These are phyloP conservation scores for Lepus americanus DNA, from an alignment of 2,113 vertebrate genomes.

Conservation along the genomic window DNA sequence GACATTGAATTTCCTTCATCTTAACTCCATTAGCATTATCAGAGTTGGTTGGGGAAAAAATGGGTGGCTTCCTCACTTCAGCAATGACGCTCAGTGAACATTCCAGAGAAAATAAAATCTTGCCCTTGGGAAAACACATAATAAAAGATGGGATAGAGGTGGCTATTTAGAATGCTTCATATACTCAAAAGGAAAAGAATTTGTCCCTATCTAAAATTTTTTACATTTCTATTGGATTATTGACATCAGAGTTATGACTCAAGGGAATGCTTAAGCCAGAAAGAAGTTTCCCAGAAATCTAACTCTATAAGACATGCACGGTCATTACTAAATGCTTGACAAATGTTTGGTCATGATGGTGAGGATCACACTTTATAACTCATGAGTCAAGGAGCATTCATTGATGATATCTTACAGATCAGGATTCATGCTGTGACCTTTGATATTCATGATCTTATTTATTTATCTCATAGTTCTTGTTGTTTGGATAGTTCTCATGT, in stretches of 20 bases:
- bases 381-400: not conserved
- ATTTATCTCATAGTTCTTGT: not conserved
- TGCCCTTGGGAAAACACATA: not conserved
- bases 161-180: not conserved
- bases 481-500: not conserved
- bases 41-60: not conserved
- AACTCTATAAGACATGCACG: not conserved
- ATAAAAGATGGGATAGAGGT: not conserved
- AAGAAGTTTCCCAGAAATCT: constrained; percentile 27
- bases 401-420: not conserved
- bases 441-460: not conserved
- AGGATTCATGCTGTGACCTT: not conserved
- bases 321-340: not conserved
- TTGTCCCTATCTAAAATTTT: not conserved
- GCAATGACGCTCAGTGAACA: not conserved
- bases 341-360: not conserved
- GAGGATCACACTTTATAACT: not conserved
- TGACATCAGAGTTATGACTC: not conserved
- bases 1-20: not conserved
- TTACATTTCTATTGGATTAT: not conserved
- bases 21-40: not conserved
- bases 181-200: constrained; percentile 11
- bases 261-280: not conserved
- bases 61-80: not conserved
- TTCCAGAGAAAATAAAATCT: not conserved